These are phyloP conservation scores for Cepphus grylle DNA, from an alignment of 2,113 vertebrate species.

Conservation along the genomic window DNA sequence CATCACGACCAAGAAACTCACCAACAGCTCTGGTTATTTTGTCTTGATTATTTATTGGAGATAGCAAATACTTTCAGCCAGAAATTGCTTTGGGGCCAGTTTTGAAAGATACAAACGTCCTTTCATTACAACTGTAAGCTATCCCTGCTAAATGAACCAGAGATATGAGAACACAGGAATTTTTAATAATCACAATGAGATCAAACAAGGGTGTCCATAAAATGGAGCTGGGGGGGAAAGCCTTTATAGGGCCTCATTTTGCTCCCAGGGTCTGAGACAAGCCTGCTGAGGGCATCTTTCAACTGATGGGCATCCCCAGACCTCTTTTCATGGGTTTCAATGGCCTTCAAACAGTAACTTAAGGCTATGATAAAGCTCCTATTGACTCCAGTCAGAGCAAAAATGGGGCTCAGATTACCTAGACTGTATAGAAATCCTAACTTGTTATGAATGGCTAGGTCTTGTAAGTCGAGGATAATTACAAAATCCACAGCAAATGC, in stretches of 20 bases:
- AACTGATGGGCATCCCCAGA: not conserved
- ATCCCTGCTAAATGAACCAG: not conserved
- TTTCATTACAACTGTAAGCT: constrained; percentile 15
- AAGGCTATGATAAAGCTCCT: not conserved
- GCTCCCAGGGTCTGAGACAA: constrained; percentile 25
- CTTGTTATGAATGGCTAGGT: not conserved
- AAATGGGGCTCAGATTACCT: not conserved
- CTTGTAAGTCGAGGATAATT: not conserved
- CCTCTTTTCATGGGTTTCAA: not conserved
- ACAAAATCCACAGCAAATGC: not conserved
- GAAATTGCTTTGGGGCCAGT: not conserved
- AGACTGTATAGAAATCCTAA: not conserved
- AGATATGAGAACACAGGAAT: not conserved
- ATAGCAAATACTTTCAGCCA: not conserved
- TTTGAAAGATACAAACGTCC: constrained; percentile 17
- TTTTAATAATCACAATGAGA: not conserved
- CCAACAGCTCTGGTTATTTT: not conserved
- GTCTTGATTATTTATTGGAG: not conserved
- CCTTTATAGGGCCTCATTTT: not conserved
- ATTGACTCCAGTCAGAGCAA: not conserved
- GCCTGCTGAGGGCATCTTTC: not conserved
- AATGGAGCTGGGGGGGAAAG: not conserved
- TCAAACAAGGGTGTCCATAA: not conserved
- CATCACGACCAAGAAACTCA: not conserved
- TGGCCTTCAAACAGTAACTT: not conserved